These are phyloP conservation scores for Atlantisia rogersi DNA, from an alignment of 2,113 vertebrate genomes.

Conservation along the genomic window DNA sequence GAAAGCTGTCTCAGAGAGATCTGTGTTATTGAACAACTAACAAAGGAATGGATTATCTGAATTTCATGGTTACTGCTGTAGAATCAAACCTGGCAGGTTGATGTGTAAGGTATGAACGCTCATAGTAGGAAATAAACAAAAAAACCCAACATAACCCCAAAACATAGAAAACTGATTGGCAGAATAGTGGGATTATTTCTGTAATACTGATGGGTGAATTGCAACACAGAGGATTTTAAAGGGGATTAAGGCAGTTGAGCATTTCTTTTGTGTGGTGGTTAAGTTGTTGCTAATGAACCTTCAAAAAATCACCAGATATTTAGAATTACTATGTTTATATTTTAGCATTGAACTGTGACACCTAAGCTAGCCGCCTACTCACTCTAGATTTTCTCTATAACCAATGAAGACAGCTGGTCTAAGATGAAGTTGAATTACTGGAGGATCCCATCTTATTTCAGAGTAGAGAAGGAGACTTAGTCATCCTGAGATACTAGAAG, in stretches of 20 bases:
- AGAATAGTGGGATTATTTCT: background rate
- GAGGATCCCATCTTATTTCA: background rate
- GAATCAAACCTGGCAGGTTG: background rate
- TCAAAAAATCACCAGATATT: background rate
- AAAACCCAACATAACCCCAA: background rate
- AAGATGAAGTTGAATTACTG: background rate
- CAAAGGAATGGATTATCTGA: background rate
- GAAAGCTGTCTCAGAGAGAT: background rate
- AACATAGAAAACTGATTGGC: background rate
- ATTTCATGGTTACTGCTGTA: background rate
- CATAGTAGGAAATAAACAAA: background rate
- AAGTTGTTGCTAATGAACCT: background rate
- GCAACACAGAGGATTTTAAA: background rate
- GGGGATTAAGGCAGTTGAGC: background rate
- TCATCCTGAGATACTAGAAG: background rate
- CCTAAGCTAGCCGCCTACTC: background rate
- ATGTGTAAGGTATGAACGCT: rapidly evolving
- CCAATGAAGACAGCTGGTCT: background rate
- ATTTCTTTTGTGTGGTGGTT: background rate
- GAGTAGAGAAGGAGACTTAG: background rate
- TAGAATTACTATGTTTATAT: background rate
- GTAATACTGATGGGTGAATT: background rate
- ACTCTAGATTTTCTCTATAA: background rate
- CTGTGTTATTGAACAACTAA: background rate
- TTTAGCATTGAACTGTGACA: background rate